Base-by-base conservation (phyloP, 2,888 invertebrate genomes). In the Calameuta idolon region DNA sequence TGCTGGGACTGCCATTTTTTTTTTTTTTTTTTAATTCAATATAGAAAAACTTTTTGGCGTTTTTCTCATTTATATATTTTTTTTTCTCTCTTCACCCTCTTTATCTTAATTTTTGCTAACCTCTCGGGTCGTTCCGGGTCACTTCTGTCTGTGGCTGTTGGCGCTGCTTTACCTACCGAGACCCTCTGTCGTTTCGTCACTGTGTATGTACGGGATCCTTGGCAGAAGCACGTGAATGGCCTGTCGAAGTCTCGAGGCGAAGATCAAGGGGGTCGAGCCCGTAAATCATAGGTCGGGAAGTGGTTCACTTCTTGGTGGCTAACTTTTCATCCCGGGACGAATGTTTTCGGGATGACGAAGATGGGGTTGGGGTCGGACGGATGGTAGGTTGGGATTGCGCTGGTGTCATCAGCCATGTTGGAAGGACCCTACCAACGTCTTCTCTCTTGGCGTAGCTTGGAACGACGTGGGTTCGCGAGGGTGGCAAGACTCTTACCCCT, bases 241-340 rank as follows among this genome's bases (percentile, higher is more conserved):
- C 40, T 40, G 40, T 40, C 40, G 40, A 40, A 40, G 40, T 15
- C 40, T 40, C 40, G 15, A 15, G 15, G 69, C 1, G 23, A n/a
- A 30, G 69, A 69, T n/a, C 69, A 33, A 30, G 69, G 31, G 69
- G 4, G 33, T 69, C 69, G 69, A 69, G 30, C 31, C 30, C 69
- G 69, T 69, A 69, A 69, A 69, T 69, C 69, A 69, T 69, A 69
- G 69, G 73, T 31, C 73, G 31, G 74, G 55, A 82, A 79, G 77
- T 33, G 79, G 74, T 76, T 73, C 73, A 33, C 76, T 82, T 81
- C 80, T 73, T 31, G 78, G 69, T 69, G 69, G 82, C 74, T 79
- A 85, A 84, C 85, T 83, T 83, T 82, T 83, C 81, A 83, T 80
- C 69, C 30, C 33, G 11, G 15, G 69, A 69, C 33, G 69, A 69